Conservation (phyloP, 2,797 vertebrate genomes). For the Lagodon rhomboides region DNA sequence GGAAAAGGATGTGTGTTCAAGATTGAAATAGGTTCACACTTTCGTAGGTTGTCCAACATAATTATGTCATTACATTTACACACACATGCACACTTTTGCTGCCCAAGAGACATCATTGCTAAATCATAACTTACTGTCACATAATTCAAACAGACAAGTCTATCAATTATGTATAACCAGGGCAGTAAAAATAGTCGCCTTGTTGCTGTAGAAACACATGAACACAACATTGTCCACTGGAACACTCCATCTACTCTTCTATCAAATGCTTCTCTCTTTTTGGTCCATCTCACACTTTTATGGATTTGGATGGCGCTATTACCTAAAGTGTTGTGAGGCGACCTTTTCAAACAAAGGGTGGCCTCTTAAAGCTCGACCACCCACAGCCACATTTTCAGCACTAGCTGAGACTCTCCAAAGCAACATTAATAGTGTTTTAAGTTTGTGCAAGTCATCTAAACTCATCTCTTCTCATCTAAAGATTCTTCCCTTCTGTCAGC, state of each 20-base stretch:
- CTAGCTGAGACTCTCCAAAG: not conserved
- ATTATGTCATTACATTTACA: conserved; percentile 32
- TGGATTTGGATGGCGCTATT: not conserved
- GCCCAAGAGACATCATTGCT: conserved; percentile 21
- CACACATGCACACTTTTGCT: not conserved
- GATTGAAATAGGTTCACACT: conserved; percentile 33
- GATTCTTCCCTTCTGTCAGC: not conserved
- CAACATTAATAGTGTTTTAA: not conserved
- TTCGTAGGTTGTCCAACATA: conserved; percentile 32
- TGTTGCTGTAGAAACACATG: conserved; percentile 3
- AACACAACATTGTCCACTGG: not conserved
- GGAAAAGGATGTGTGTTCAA: conserved; percentile 12
- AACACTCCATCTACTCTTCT: not conserved
- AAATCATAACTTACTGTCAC: conserved; percentile 27
- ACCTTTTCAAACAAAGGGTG: conserved; percentile 15
- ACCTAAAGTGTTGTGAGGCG: conserved; percentile 13
- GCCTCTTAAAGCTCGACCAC: conserved; percentile 20
- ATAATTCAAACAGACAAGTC: conserved; percentile 67
- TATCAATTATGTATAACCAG: conserved; percentile 60
- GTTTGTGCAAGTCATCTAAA: not conserved
- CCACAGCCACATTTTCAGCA: not conserved
- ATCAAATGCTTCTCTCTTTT: not conserved
- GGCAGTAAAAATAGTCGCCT: conserved; percentile 59
- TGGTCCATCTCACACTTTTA: not conserved
- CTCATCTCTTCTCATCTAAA: not conserved